These are phyloP conservation scores for Drosophila glabriapex DNA, from an alignment of 2,888 invertebrate species.

Conservation along the genomic window DNA sequence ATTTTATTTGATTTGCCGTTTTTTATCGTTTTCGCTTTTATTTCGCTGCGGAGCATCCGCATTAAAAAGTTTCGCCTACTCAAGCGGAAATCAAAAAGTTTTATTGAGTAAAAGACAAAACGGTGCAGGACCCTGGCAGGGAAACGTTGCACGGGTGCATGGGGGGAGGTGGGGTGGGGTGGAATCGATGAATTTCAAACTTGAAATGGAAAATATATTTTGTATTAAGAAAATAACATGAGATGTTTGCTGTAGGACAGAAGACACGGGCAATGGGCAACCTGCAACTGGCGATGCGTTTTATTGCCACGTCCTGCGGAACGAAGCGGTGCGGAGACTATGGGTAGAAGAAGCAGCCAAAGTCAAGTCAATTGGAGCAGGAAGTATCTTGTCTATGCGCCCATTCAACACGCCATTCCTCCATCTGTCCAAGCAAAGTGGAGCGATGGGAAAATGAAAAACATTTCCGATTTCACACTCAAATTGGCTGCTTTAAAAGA, in stretches of 20 bases:
- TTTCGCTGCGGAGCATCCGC: slow-evolving; percentile 54
- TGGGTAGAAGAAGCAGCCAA: not conserved
- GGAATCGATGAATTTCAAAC: slow-evolving; percentile 32
- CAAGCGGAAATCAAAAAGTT: slow-evolving; percentile 81
- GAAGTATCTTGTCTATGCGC: slow-evolving; percentile 4
- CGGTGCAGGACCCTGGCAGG: not conserved
- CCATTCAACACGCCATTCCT: not conserved
- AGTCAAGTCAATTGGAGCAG: slow-evolving; percentile 23
- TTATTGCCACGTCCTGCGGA: slow-evolving; percentile 70
- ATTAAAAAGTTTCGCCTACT: slow-evolving; percentile 75
- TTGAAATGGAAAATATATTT: slow-evolving; percentile 60
- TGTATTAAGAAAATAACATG: slow-evolving; percentile 55
- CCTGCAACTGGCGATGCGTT: slow-evolving; percentile 67
- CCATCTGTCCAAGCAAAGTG: not conserved
- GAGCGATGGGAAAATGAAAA: slow-evolving; percentile 31
- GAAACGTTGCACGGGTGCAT: not conserved
- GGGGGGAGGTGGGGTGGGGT: not conserved
- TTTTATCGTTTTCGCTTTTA: slow-evolving; percentile 34
- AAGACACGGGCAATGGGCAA: not conserved
- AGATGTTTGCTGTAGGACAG: slow-evolving; percentile 22
- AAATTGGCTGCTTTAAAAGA: slow-evolving; percentile 46
- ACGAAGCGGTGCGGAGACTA: slow-evolving; percentile 8
- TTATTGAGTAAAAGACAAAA: slow-evolving; percentile 67
- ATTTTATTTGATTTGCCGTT: slow-evolving; percentile 59
- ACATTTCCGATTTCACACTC: slow-evolving; percentile 77